Conservation (phyloP, 1,140 invertebrate genomes). For the Bilobella aurantiaca region DNA sequence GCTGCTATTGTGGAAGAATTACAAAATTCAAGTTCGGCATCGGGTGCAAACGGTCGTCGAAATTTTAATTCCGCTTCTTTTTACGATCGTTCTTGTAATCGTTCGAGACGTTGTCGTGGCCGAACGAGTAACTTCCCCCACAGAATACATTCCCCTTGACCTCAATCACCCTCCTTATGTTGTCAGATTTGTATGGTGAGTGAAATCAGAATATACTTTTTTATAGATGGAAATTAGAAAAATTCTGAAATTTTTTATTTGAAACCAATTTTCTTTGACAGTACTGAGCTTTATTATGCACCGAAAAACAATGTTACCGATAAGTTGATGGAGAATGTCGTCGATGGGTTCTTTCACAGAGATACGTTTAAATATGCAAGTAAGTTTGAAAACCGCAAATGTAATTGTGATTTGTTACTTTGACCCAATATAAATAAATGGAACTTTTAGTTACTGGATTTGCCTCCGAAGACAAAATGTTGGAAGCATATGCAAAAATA, state of each 20-base stretch:
- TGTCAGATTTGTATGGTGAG: constrained; percentile 37
- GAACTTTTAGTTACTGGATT: constrained; percentile 26
- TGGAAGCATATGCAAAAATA: constrained; percentile 15
- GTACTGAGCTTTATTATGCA: constrained; percentile 31
- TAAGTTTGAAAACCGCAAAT: constrained; percentile 7
- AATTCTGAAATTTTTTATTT: no score
- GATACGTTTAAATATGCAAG: constrained; percentile 19
- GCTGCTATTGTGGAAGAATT: constrained; percentile 77
- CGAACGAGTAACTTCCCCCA: constrained; percentile 17
- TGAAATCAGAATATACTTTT: constrained; percentile 25
- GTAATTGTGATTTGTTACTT: no score
- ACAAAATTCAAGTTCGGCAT: constrained; percentile 61
- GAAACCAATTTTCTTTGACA: constrained; percentile 17
- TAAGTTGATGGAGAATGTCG: constrained; percentile 27
- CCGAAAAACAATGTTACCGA: constrained; percentile 24
- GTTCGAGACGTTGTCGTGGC: constrained; percentile 28
- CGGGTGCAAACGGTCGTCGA: constrained; percentile 53
- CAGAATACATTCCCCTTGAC: constrained; percentile 23
- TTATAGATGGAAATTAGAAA: neutral
- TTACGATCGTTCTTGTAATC: constrained; percentile 30
- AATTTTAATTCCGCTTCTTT: constrained; percentile 36
- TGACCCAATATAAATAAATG: no score
- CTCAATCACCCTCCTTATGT: constrained; percentile 36
- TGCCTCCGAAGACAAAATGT: constrained; percentile 20
- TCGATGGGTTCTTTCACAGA: constrained; percentile 21